A percentile compares a stretch with the other conserved stretches of the same genome.
phyloP scores from a whole-genome alignment of 2,113 vertebrate genomes.

The Chaetura pelagica region DNA sequence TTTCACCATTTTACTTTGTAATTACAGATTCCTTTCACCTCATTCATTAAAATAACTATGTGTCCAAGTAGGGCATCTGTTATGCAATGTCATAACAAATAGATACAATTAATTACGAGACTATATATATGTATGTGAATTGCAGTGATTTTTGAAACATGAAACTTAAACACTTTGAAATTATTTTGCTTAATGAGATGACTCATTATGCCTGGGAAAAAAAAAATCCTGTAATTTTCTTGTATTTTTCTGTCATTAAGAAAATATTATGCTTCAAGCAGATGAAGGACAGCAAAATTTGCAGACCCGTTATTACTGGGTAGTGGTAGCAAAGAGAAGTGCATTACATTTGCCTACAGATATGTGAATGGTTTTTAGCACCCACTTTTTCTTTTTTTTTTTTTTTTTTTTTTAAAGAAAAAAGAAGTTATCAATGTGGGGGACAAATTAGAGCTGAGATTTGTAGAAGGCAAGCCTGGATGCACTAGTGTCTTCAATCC shows the following conservation, averaged over 20 bases:
- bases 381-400: not conserved
- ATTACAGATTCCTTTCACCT: not conserved
- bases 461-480: not conserved
- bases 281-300: conserved; percentile 44
- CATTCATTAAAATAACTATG: not conserved
- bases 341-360: not conserved
- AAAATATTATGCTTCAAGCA: conserved; percentile 44
- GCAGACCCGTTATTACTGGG: not conserved
- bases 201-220: conserved; percentile 21
- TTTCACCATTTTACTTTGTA: not conserved
- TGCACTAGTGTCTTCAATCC: conserved; percentile 28
- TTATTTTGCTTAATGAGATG: conserved; percentile 21
- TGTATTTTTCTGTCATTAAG: conserved; percentile 38
- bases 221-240: conserved; percentile 27
- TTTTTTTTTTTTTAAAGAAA: no score
- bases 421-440: not conserved
- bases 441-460: not conserved
- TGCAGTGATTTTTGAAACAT: not conserved
- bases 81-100: not conserved
- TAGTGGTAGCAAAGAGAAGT: conserved; percentile 6
- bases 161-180: not conserved
- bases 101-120: not conserved
- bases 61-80: not conserved
- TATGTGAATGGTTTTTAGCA: not conserved
- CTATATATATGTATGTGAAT: not conserved